Evolutionary conservation across 1,140 invertebrate species (phyloP).

Genomic region (Atta texana): DNA sequence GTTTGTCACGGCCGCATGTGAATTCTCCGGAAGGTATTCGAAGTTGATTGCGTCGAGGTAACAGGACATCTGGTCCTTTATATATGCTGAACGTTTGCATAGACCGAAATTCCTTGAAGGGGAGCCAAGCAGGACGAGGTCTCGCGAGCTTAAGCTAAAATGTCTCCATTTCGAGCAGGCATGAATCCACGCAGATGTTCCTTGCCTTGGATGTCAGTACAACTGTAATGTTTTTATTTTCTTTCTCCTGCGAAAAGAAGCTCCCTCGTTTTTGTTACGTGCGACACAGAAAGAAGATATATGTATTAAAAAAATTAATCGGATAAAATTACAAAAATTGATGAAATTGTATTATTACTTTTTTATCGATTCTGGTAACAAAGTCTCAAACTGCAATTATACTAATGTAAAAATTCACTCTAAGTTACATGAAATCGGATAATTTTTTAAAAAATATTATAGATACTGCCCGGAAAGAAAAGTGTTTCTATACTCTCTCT

Average conservation of each 20-base stretch:
- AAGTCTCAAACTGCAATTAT: background rate
- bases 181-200: slow-evolving; percentile 70
- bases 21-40: slow-evolving; percentile 72
- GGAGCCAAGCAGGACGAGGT: slow-evolving; percentile 70
- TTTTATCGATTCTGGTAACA: background rate
- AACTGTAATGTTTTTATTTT: slow-evolving; percentile 56
- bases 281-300: background rate
- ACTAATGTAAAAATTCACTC: slow-evolving; percentile 3
- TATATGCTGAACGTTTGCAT: slow-evolving; percentile 70
- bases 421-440: background rate
- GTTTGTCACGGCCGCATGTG: slow-evolving; percentile 74
- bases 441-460: background rate
- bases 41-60: slow-evolving; percentile 73
- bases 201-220: slow-evolving; percentile 52
- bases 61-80: slow-evolving; percentile 76
- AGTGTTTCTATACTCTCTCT: background rate
- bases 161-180: slow-evolving; percentile 64
- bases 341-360: background rate
- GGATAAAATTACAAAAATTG: background rate
- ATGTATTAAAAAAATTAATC: slow-evolving; percentile 2
- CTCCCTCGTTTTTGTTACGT: background rate
- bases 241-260: slow-evolving; percentile 33
- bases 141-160: slow-evolving; percentile 71
- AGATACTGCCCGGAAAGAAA: background rate
- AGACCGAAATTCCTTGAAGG: slow-evolving; percentile 70